These are phyloP conservation scores for Odontesthes bonariensis DNA, from an alignment of 2,113 vertebrate species.

Conservation along the genomic window DNA sequence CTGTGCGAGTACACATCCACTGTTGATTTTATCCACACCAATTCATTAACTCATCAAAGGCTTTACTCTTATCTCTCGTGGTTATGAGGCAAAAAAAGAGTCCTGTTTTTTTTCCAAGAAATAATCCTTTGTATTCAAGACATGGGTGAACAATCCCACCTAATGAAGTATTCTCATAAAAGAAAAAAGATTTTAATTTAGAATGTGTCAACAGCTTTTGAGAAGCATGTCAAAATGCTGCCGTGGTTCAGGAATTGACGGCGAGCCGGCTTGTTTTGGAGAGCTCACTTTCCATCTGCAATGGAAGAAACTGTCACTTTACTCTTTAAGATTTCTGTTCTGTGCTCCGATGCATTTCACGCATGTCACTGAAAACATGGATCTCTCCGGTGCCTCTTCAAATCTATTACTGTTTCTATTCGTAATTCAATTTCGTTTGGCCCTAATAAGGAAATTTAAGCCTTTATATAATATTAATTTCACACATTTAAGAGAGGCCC, in stretches of 20 bases:
- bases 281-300: conserved; percentile 2
- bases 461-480: conserved; percentile 71
- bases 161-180: conserved; percentile 65
- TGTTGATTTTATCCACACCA: conserved; percentile 58
- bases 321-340: conserved; percentile 24
- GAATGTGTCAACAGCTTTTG: conserved; percentile 67
- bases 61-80: conserved; percentile 42
- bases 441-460: conserved; percentile 59
- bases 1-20: conserved; percentile 19
- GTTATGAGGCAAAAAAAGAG: conserved; percentile 46
- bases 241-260: conserved; percentile 44
- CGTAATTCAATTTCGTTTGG: conserved; percentile 57
- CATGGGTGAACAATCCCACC: conserved; percentile 60
- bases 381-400: conserved; percentile 32
- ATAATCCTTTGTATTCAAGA: conserved; percentile 62
- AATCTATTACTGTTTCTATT: conserved; percentile 53
- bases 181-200: conserved; percentile 73
- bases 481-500: conserved; percentile 63
- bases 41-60: conserved; percentile 71
- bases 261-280: conserved; percentile 6
- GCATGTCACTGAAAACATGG: conserved; percentile 35
- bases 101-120: conserved; percentile 62
- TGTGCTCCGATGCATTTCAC: conserved; percentile 35
- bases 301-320: conserved; percentile 31
- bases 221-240: conserved; percentile 54